Evolutionary conservation across 1,140 invertebrate genomes (phyloP).

Genomic region (Drosophila micromelanica): DNA sequence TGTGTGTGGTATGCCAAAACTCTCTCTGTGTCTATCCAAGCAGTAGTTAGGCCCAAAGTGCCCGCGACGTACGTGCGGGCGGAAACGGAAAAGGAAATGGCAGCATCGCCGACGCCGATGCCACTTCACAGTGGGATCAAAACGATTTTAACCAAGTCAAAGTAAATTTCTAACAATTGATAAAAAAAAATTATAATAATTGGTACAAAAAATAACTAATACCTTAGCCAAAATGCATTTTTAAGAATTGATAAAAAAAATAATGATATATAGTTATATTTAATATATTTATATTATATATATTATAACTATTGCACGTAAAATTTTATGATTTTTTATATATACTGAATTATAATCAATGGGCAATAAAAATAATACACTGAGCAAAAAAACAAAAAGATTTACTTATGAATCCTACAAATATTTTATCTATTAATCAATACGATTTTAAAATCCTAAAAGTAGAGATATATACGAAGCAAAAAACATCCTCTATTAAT

Average conservation of each 20-base stretch:
- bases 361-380: no score
- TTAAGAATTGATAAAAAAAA: no score
- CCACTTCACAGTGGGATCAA: background rate
- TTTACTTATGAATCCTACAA: no score
- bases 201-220: no score
- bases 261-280: background rate
- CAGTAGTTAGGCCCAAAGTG: slow-evolving; percentile 62
- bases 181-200: background rate
- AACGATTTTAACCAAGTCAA: background rate
- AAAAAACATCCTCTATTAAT: no score
- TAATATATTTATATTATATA: background rate
- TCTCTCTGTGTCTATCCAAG: slow-evolving; percentile 26
- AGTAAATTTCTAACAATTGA: no score
- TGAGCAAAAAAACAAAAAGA: no score
- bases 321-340: no score
- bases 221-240: background rate
- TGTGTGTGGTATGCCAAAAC: slow-evolving; percentile 23
- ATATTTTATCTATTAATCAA: no score
- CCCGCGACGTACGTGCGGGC: slow-evolving; percentile 58
- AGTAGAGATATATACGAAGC: no score
- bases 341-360: no score
- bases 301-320: background rate
- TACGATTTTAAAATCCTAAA: no score
- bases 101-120: slow-evolving; percentile 32
- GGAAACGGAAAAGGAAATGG: slow-evolving; percentile 72